These are phyloP conservation scores for Phengaris arion DNA, from an alignment of 2,888 invertebrate species.

Conservation along the genomic window DNA sequence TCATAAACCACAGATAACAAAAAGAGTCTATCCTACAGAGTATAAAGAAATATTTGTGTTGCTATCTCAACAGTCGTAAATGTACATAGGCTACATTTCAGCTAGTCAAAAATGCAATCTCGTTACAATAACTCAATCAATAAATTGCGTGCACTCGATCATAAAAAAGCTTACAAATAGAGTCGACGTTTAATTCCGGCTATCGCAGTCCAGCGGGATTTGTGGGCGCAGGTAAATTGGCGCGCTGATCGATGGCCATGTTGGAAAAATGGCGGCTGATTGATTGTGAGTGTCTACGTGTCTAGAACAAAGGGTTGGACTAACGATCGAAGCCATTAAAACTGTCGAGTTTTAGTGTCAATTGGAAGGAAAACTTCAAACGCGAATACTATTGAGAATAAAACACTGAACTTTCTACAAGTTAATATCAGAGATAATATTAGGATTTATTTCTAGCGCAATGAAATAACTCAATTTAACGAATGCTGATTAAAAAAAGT, in stretches of 20 bases:
- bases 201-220: constrained; percentile 62
- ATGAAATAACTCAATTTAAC: background rate
- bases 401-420: no score
- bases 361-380: background rate
- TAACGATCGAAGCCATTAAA: constrained; percentile 1
- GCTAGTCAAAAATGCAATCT: constrained; percentile 1
- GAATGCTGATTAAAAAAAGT: constrained; percentile 5
- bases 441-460: background rate
- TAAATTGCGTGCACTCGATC: constrained; percentile 2
- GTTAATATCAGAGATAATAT: no score
- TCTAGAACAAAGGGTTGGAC: background rate
- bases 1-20: no score
- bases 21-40: no score
- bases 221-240: constrained; percentile 76
- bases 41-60: no score
- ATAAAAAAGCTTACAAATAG: constrained; percentile 19
- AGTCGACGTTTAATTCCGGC: constrained; percentile 20
- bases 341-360: background rate
- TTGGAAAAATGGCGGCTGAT: constrained; percentile 37
- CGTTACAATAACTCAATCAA: constrained; percentile 5
- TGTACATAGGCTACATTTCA: background rate
- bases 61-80: no score
- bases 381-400: background rate
- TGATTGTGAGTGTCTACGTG: background rate
- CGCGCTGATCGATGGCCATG: constrained; percentile 66